Evolutionary conservation across 2,797 vertebrate genomes (phyloP).

Genomic region (Champsocephalus esox): DNA sequence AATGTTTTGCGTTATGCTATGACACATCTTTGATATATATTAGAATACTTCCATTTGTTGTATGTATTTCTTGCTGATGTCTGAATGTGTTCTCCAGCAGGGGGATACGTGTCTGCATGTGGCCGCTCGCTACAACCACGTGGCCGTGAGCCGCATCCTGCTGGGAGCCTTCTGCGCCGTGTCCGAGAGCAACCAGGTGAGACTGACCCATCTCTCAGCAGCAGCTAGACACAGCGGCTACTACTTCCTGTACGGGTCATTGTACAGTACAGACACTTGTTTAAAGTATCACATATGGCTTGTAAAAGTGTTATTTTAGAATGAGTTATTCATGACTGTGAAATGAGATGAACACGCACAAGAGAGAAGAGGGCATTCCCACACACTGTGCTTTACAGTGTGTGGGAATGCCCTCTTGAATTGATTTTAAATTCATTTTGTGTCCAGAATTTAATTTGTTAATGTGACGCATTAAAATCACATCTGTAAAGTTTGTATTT

Average conservation of each 20-base stretch:
- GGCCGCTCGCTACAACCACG: conserved; percentile 95
- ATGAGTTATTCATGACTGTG: neutral
- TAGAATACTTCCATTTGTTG: neutral
- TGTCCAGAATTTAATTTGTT: neutral
- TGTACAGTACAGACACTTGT: neutral
- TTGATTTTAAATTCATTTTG: neutral
- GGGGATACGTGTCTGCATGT: conserved; percentile 96
- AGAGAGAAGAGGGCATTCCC: too few relatives aligned
- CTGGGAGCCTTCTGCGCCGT: conserved; percentile 96
- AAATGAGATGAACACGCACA: too few relatives aligned
- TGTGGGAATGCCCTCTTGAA: too few relatives aligned
- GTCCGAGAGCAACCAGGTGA: conserved; percentile 95
- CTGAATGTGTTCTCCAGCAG: conserved; percentile 77
- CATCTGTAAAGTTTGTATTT: neutral
- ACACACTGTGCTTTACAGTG: neutral
- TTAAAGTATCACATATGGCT: neutral
- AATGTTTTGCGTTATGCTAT: neutral
- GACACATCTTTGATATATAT: neutral
- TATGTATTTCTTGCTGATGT: neutral
- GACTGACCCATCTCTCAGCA: conserved; percentile 39
- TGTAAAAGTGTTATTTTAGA: neutral
- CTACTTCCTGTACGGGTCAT: neutral
- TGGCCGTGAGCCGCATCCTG: conserved; percentile 91
- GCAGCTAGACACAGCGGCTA: neutral
- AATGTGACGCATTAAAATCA: neutral